Evolutionary conservation across 2,888 invertebrate species (phyloP), one percentile per base, ranked within the genome.

Genomic region (Aporophyla nigra): DNA sequence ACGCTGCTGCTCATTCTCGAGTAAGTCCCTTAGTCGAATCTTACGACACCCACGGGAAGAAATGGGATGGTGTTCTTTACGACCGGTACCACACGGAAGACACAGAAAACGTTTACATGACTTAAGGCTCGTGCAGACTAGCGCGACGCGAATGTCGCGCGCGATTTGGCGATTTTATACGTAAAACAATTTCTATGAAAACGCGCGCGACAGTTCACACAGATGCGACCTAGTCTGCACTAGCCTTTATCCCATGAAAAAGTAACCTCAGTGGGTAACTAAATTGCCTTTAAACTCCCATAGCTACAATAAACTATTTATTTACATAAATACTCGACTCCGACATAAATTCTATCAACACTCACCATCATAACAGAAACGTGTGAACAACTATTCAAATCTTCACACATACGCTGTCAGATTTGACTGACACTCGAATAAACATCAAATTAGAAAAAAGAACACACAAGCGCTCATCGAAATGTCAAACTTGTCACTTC

Each of bases 401-500:
- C 54, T 54, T 83, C 73, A 83, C 85, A 85, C 82, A 58, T 46
- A 14, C 2, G 10, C 70, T 74, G 76, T 54, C 76, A 61, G 21
- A 19, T 67, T 43, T 81, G 73, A 83, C 65, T 58, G 82, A 77
- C 85, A 72, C 19, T 27, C 68, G 16, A 53, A 81, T 56, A 59
- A 68, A 71, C 68, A 70, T 51, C 40, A 56, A 84, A 80, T 71
- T 71, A 68, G 40, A 67, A 71, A 71, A 83, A 73, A 70, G 66
- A 43, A 68, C 19, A 67, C 58, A 62, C 67, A 54, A 68, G 58
- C 46, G n/a, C 85, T 85, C 82, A 69, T 81, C 71, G 67, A 76
- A 62, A 43, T 82, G 85, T 85, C 83, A 83, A 77, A 73, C 59
- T 76, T 81, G 85, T 68, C 85, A 76, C 27, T 72, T 54, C 27